Base-by-base conservation (phyloP, 1,140 invertebrate species). In the Panulirus ornatus region DNA sequence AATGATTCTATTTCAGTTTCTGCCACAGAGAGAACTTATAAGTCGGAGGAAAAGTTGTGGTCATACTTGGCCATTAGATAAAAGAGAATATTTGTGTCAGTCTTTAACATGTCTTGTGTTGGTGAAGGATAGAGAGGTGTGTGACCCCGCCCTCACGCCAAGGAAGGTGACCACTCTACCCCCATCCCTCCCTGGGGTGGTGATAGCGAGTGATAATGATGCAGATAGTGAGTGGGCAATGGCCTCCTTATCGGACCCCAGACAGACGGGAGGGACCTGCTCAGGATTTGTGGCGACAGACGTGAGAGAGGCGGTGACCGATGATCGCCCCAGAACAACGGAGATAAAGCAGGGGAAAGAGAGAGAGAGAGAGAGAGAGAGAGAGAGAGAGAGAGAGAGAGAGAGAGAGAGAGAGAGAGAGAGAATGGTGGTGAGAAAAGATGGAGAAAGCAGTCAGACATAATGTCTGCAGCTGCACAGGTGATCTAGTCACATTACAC, bases 181-280 rank as follows among this genome's bases (percentile, higher is more conserved):
- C n/a, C n/a, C n/a, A n/a, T 19, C 51, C 16, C 51, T 58, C 16
- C 51, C 51, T 22, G n/a, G 58, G 58, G 30, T 66, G 3, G n/a
- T 66, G 58, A 66, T 66, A 63, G n/a, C n/a, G 58, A 9, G n/a
- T 27, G 58, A 63, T 63, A 66, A 27, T 66, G 58, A 66, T 5
- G n/a, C n/a, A 30, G 58, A 66, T 66, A 66, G 58, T 66, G 58
- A 66, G 58, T 66, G 58, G 58, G 8, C 58, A 66, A 66, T 66
- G 58, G 1, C 58, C 14, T 27, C 30, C 58, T 66, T 66, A 66
- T 66, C 58, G 27, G 58, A 11, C n/a, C n/a, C 22, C n/a, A 30
- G 58, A 27, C 58, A 27, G n/a, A 66, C 58, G 58, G 30, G 58
- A 11, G 0, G 58, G 58, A 66, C 58, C n/a, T 66, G 3, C 2